Evolutionary conservation across 2,888 invertebrate genomes (phyloP), one percentile per base, ranked within the genome.

Genomic region (Metallyticus violacea): DNA sequence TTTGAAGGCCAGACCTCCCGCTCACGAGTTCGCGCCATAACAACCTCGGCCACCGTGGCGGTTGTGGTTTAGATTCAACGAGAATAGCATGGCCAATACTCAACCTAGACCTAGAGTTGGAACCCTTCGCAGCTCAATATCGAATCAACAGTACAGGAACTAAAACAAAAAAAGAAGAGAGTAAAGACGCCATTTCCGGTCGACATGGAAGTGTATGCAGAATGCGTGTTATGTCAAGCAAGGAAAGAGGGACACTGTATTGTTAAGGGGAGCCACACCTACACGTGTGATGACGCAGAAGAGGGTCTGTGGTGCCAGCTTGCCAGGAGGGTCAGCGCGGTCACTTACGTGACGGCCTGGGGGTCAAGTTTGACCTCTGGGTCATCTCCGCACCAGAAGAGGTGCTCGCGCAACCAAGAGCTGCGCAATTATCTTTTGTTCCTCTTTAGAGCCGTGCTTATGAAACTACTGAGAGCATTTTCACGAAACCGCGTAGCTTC

Each of bases 271-370:
- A 62, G 40, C 83, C 83, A 83, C 83, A 83, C 83, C 83, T 83
- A 28, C 26, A 81, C 28, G 81, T 81, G 26, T 80, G 77, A 83
- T 26, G 83, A 77, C 77, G 76, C 77, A 77, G 83, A 77, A 77
- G 83, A 77, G 40, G 40, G 40, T 62, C 40, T 62, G 22, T 15
- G 40, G 40, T 62, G 40, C 40, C 40, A 62, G 15, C 40, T 15
- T 40, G 40, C 83, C 77, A 28, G 22, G 76, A 9, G 27, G 83
- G 83, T 83, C 83, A 83, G 28, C 77, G 2, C 83, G 77, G 83
- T 83, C 83, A 83, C 7, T 83, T 83, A 83, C 83, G 83, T 83
- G 83, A 83, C 77, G 25, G 83, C 83, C 83, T 77, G 83, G 77
- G 83, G 83, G 83, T 83, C 83, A 83, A 83, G 77, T 77, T 6